Evolutionary conservation across 2,888 invertebrate species (phyloP), one percentile per base, ranked within the genome.

Genomic region (Syrista parreyssii): DNA sequence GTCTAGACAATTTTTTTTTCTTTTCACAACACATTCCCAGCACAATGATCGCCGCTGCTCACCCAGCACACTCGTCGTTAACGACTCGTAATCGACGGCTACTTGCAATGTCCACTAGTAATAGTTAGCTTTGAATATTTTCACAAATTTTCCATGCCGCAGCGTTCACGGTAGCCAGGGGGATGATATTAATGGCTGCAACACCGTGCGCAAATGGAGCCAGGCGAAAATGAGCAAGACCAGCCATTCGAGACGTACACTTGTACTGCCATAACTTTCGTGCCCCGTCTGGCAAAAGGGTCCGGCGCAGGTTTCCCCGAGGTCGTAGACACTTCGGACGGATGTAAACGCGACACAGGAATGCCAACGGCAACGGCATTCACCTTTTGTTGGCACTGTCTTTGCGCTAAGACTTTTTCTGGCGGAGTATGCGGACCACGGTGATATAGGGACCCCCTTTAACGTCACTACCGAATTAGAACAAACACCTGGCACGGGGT

Each of bases 1-100:
- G 89, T 90, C 90, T 89, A 89, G 89, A 89, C 89, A 87, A 84
- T 85, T 83, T 85, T 82, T 85, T 84, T 84, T 83, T 82, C 75
- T 9, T 23, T 55, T 15, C 55, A 23, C 55, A 55, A 55, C 23
- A 55, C 55, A 23, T 23, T 55, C 23, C 23, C 55, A 9, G 23
- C 6, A 55, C 55, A 55, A 55, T 55, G 55, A 23, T 40, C 23
- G 6, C 6, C 6, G 40, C 23, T 9, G 23, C 55, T 55, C 9
- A 9, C 3, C 34, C 34, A 4, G 34, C 34, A 34, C 34, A 15
- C 2, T 55, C 23, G 23, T 1, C 4, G 34, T 34, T 6, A 34
- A n/a, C n/a, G n/a, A n/a, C 9, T 9, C 23, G 0, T 55, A 15
- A 23, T 55, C 55, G 55, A 55, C 55, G 15, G 55, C 23, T 23